These are phyloP conservation scores for Prionace glauca DNA, from an alignment of 2,797 vertebrate species.

Conservation along the genomic window DNA sequence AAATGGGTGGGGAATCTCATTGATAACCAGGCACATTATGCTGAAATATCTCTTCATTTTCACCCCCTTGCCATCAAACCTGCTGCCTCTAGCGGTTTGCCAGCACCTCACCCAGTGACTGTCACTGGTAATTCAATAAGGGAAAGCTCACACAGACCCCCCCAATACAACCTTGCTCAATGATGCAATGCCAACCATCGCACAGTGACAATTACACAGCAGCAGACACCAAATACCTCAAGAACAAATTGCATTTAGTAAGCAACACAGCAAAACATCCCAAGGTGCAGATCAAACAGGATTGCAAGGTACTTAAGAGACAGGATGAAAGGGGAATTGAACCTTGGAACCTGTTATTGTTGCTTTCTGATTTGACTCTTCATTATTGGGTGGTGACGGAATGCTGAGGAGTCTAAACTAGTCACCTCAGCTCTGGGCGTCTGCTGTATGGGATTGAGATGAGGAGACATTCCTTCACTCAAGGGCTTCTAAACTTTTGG, in stretches of 20 bases:
- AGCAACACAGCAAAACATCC: not conserved
- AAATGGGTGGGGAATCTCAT: not conserved
- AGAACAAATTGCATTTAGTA: not conserved
- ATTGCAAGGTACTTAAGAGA: not conserved
- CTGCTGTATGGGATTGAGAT: not conserved
- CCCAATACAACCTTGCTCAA: not conserved
- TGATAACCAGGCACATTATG: not conserved
- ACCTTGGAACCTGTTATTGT: not conserved
- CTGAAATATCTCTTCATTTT: not conserved
- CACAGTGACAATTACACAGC: not conserved
- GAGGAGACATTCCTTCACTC: not conserved
- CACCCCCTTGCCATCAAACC: not conserved
- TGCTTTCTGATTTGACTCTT: not conserved
- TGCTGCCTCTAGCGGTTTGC: not conserved
- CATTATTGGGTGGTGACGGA: not conserved
- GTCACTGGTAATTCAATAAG: not conserved
- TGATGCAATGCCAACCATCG: not conserved
- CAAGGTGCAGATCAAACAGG: not conserved
- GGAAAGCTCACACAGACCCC: not conserved
- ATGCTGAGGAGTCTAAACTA: too few relatives aligned
- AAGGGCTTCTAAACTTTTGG: not conserved
- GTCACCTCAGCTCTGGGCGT: too few relatives aligned
- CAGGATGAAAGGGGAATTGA: not conserved
- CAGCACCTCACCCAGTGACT: not conserved
- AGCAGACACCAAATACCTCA: not conserved